These are phyloP conservation scores for Drosophila serrata DNA, from an alignment of 1,140 invertebrate genomes.

Conservation along the genomic window DNA sequence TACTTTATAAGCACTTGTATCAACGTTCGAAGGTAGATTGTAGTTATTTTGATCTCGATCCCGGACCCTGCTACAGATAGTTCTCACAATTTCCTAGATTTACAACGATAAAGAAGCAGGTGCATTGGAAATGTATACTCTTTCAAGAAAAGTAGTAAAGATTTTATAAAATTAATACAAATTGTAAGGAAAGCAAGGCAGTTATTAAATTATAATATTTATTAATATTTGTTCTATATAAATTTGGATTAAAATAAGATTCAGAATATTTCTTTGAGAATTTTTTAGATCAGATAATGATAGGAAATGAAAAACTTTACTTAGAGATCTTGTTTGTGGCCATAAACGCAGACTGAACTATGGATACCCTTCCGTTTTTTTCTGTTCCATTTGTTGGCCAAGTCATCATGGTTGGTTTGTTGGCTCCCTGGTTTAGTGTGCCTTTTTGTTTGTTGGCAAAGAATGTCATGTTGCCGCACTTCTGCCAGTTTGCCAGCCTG, in stretches of 20 bases:
- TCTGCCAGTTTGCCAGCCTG: slow-evolving; percentile 11
- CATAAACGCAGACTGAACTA: slow-evolving; percentile 9
- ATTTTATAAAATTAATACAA: neutral
- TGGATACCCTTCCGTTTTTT: slow-evolving; percentile 6
- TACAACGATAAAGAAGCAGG: neutral
- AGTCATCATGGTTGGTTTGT: slow-evolving; percentile 7
- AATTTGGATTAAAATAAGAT: neutral
- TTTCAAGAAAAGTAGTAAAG: neutral
- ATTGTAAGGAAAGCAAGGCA: neutral
- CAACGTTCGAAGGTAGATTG: slow-evolving; percentile 15
- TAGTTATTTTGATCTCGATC: slow-evolving; percentile 17
- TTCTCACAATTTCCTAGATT: slow-evolving; percentile 12
- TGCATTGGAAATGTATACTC: neutral
- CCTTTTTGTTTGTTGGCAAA: slow-evolving; percentile 9
- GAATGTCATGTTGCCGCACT: slow-evolving; percentile 17
- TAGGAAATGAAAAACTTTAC: neutral
- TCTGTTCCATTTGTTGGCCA: slow-evolving; percentile 13
- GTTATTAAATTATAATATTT: neutral
- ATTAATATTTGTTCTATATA: neutral
- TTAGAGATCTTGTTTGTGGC: neutral
- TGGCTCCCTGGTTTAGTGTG: slow-evolving; percentile 6
- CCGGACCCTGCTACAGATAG: slow-evolving; percentile 4
- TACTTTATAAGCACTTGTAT: slow-evolving; percentile 15
- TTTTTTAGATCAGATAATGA: too few relatives aligned
- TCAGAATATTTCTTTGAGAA: accelerated